phyloP scores from a whole-genome alignment of 1,140 invertebrate genomes.

The Helicoverpa zea region DNA sequence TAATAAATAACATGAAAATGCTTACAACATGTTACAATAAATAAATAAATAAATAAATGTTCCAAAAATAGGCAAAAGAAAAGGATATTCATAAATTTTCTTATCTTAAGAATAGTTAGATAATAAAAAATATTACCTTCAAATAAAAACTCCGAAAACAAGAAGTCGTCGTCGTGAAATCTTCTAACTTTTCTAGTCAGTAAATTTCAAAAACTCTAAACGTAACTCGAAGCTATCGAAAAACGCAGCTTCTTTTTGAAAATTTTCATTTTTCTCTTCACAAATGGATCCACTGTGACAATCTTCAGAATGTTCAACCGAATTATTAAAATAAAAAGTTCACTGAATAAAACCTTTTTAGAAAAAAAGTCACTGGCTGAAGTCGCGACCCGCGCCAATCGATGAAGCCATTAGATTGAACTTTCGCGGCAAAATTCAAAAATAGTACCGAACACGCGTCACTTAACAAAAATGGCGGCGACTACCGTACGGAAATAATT shows the following conservation, averaged over 20 bases:
- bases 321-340: constrained; percentile 28
- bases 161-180: constrained; percentile 62
- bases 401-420: constrained; percentile 47
- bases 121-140: constrained; percentile 26
- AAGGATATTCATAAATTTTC: background rate
- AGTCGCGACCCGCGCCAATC: constrained; percentile 41
- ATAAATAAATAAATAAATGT: too few relatives aligned
- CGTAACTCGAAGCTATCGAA: constrained; percentile 74
- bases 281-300: constrained; percentile 81
- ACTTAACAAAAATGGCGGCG: constrained; percentile 64
- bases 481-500: constrained; percentile 62
- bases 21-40: too few relatives aligned
- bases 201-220: constrained; percentile 58
- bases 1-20: too few relatives aligned
- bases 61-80: background rate
- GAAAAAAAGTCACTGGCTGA: constrained; percentile 47
- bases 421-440: constrained; percentile 72
- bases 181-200: constrained; percentile 16
- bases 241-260: constrained; percentile 84
- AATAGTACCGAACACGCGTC: constrained; percentile 66
- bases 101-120: background rate
- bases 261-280: constrained; percentile 84
- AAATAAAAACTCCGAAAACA: background rate
- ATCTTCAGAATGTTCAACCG: constrained; percentile 43
- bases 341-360: constrained; percentile 29